Conservation (phyloP, 2,113 vertebrate species). For the Hippocampus abdominalis region DNA sequence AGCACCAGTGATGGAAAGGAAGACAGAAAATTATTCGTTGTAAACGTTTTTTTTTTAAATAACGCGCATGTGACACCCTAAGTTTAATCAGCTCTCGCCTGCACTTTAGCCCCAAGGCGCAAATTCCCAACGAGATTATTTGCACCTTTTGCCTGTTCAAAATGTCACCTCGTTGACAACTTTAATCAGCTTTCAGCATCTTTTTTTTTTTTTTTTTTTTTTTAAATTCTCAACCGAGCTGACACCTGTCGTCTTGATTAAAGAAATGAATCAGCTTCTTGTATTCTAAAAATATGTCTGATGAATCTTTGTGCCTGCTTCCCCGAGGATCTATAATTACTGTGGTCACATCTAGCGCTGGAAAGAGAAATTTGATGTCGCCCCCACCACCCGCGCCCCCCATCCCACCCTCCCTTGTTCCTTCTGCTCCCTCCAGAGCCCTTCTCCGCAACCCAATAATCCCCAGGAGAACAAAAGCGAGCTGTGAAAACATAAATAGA, state of each 20-base stretch:
- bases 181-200: slow-evolving; percentile 56
- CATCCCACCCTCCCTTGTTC: not conserved
- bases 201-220: slow-evolving; percentile 4
- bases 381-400: slow-evolving; percentile 10
- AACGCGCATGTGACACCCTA: not conserved
- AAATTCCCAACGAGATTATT: slow-evolving; percentile 46
- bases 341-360: slow-evolving; percentile 62
- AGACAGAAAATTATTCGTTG: not conserved
- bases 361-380: slow-evolving; percentile 62
- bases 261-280: slow-evolving; percentile 55
- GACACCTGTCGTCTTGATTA: slow-evolving; percentile 66
- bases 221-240: slow-evolving; percentile 24
- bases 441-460: slow-evolving; percentile 65
- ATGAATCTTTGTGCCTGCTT: slow-evolving; percentile 44
- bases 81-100: slow-evolving; percentile 10
- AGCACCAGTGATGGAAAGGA: not conserved
- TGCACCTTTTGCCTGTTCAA: slow-evolving; percentile 45
- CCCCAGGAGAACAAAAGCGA: slow-evolving; percentile 59
- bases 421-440: slow-evolving; percentile 12
- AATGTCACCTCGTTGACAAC: slow-evolving; percentile 55
- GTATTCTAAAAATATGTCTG: slow-evolving; percentile 54
- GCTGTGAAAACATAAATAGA: slow-evolving; percentile 69
- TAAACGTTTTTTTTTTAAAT: not conserved
- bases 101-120: slow-evolving; percentile 35
- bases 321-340: slow-evolving; percentile 67